Conservation (phyloP, 2,888 invertebrate species). For the Athalia rosae region DNA sequence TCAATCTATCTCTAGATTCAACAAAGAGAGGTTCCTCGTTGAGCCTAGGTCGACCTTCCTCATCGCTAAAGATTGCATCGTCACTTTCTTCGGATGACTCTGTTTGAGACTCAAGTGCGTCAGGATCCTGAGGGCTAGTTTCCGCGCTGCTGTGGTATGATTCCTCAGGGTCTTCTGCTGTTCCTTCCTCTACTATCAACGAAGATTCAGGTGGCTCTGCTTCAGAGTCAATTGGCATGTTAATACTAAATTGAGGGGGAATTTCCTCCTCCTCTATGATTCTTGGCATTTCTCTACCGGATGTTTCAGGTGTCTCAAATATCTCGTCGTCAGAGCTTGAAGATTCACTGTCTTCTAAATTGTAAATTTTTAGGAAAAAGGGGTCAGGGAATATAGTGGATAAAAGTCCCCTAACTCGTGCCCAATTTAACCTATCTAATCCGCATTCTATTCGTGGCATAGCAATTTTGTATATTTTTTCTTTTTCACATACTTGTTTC, state of each 20-base stretch:
- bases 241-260: not conserved
- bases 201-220: too few relatives aligned
- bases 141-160: not conserved
- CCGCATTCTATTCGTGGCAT: conserved; percentile 83
- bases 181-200: too few relatives aligned
- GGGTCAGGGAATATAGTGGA: conserved; percentile 74
- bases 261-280: not conserved
- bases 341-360: not conserved
- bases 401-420: conserved; percentile 75
- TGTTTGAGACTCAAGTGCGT: not conserved
- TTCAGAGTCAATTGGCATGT: too few relatives aligned
- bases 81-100: not conserved
- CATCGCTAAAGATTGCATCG: not conserved
- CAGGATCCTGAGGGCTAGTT: not conserved
- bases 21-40: not conserved
- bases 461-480: conserved; percentile 70
- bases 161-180: too few relatives aligned
- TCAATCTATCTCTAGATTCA: conserved; percentile 38
- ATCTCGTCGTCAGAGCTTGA: not conserved
- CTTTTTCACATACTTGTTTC: conserved; percentile 68
- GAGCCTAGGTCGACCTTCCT: not conserved
- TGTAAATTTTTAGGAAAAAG: not conserved
- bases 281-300: not conserved
- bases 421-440: conserved; percentile 80
- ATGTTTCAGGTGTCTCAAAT: not conserved